These are phyloP conservation scores for Pterostichus madidus DNA, from an alignment of 2,888 invertebrate species.

Conservation along the genomic window DNA sequence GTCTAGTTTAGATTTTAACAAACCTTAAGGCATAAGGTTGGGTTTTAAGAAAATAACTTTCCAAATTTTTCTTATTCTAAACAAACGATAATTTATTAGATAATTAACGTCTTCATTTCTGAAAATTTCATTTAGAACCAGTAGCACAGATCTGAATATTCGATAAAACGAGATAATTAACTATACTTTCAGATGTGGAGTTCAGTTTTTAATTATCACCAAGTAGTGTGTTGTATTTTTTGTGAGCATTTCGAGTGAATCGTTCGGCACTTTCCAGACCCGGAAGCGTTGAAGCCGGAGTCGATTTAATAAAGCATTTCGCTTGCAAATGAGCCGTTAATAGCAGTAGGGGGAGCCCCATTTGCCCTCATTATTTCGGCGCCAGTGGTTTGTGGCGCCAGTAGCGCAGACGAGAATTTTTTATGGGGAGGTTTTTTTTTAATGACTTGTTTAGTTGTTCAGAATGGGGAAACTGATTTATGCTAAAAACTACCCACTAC, in stretches of 20 bases:
- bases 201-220: slow-evolving; percentile 35
- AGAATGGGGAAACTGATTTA: neutral
- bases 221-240: slow-evolving; percentile 18
- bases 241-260: slow-evolving; percentile 2
- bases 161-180: slow-evolving; percentile 44
- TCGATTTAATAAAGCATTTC: slow-evolving; percentile 32
- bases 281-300: slow-evolving; percentile 37
- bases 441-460: slow-evolving; percentile 1
- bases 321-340: slow-evolving; percentile 29
- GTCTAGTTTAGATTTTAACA: neutral
- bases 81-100: slow-evolving; percentile 39
- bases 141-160: slow-evolving; percentile 22
- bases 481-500: neutral
- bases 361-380: slow-evolving; percentile 56
- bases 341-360: slow-evolving; percentile 9
- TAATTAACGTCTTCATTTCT: slow-evolving; percentile 47
- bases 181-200: slow-evolving; percentile 39
- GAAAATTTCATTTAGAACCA: slow-evolving; percentile 16
- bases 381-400: slow-evolving; percentile 54
- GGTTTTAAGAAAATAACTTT: slow-evolving; percentile 28
- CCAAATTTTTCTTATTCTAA: slow-evolving; percentile 42
- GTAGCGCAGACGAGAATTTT: neutral
- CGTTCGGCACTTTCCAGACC: slow-evolving; percentile 47
- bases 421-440: neutral
- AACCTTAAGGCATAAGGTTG: slow-evolving; percentile 5